phyloP scores from a whole-genome alignment of 2,113 vertebrate species.

The Sprattus sprattus region DNA sequence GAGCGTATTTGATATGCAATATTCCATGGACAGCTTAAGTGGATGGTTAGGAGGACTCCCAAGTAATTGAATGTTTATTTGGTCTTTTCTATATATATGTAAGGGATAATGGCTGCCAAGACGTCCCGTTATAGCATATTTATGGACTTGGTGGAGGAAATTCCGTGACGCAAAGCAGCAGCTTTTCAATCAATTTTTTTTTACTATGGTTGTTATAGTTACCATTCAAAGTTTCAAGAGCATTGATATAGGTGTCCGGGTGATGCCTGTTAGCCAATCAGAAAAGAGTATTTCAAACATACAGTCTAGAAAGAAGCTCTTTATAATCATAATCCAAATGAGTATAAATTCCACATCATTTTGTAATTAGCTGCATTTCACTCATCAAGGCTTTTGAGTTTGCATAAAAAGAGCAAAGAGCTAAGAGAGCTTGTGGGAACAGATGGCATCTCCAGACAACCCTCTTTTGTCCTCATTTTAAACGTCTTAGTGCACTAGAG shows the following conservation, averaged over 20 bases:
- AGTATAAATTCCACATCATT: background rate
- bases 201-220: too few relatives aligned
- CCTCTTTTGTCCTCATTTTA: background rate
- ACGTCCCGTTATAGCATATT: too few relatives aligned
- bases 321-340: background rate
- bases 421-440: background rate
- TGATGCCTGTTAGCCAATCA: too few relatives aligned
- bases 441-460: background rate
- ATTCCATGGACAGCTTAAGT: background rate
- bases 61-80: background rate
- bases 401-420: background rate
- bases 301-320: background rate
- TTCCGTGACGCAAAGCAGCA: too few relatives aligned
- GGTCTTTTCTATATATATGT: background rate
- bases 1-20: background rate
- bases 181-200: too few relatives aligned
- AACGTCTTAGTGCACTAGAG: background rate
- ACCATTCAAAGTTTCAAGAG: too few relatives aligned
- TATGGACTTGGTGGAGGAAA: too few relatives aligned
- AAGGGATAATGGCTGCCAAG: too few relatives aligned
- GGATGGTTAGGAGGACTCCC: background rate
- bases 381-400: background rate
- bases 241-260: too few relatives aligned
- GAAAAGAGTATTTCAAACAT: background rate
- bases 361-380: background rate